These are phyloP conservation scores for Philaenus spumarius DNA, from an alignment of 1,140 invertebrate genomes.

Conservation along the genomic window DNA sequence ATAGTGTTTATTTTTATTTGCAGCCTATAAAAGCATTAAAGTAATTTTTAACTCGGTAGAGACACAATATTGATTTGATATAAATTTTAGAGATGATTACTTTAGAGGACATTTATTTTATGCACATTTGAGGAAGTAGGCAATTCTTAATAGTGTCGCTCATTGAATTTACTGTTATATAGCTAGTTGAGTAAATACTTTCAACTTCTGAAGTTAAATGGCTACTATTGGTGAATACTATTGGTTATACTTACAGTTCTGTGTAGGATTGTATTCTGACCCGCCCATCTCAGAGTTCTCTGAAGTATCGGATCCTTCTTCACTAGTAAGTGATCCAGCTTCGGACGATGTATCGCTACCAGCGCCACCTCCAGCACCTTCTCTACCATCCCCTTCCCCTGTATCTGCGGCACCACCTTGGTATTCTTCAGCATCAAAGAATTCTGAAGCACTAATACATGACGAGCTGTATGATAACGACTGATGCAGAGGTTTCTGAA, in stretches of 20 bases:
- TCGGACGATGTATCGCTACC: slow-evolving; percentile 57
- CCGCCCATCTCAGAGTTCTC: slow-evolving; percentile 30
- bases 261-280: slow-evolving; percentile 30
- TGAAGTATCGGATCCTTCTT: slow-evolving; percentile 44
- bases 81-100: too few species aligned
- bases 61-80: too few species aligned
- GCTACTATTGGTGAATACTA: too few species aligned
- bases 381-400: slow-evolving; percentile 8
- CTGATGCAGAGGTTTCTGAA: slow-evolving; percentile 46
- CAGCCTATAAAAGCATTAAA: too few species aligned
- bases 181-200: too few species aligned
- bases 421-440: slow-evolving; percentile 73
- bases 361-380: slow-evolving; percentile 21
- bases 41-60: too few species aligned
- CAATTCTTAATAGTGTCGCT: too few species aligned
- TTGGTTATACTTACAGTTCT: slow-evolving; percentile 27
- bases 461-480: slow-evolving; percentile 67
- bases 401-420: slow-evolving; percentile 21
- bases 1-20: too few species aligned
- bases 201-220: too few species aligned
- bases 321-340: slow-evolving; percentile 53
- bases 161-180: too few species aligned
- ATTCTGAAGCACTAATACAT: slow-evolving; percentile 73
- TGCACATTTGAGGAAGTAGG: too few species aligned
- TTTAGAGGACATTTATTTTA: too few species aligned